Evolutionary conservation across 2,888 invertebrate genomes (phyloP).

Genomic region (Thecophora atra): DNA sequence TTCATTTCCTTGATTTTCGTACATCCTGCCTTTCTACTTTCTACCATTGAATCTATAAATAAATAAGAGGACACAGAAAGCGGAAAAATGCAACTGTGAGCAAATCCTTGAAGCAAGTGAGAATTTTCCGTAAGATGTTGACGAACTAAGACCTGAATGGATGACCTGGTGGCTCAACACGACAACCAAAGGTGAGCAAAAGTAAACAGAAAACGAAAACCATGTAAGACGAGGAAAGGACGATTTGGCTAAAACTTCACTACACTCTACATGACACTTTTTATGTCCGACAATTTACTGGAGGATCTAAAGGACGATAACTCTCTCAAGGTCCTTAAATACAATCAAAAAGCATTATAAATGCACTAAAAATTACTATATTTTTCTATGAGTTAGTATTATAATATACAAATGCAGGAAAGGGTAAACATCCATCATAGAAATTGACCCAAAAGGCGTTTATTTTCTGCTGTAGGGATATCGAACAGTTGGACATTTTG

Average conservation of each 20-base stretch:
- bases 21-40: not conserved
- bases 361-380: slow-evolving; percentile 16
- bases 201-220: not conserved
- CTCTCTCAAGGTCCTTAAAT: too few relatives aligned
- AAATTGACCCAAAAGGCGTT: too few relatives aligned
- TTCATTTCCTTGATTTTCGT: not conserved
- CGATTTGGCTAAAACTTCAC: too few relatives aligned
- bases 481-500: slow-evolving; percentile 25
- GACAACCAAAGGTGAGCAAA: slow-evolving; percentile 31
- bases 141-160: not conserved
- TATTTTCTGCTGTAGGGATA: too few relatives aligned
- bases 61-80: slow-evolving; percentile 35
- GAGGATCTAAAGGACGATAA: too few relatives aligned
- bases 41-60: slow-evolving; percentile 7
- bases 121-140: not conserved
- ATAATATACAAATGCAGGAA: not conserved
- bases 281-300: too few relatives aligned
- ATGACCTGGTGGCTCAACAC: slow-evolving; percentile 34
- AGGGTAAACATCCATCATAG: too few relatives aligned
- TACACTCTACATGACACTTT: too few relatives aligned
- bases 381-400: slow-evolving; percentile 21
- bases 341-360: too few relatives aligned
- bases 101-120: slow-evolving; percentile 1
- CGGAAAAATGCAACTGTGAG: not conserved
- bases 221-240: too few relatives aligned